phyloP scores from a whole-genome alignment of 2,113 vertebrate species.

The Pleuronectes platessa region DNA sequence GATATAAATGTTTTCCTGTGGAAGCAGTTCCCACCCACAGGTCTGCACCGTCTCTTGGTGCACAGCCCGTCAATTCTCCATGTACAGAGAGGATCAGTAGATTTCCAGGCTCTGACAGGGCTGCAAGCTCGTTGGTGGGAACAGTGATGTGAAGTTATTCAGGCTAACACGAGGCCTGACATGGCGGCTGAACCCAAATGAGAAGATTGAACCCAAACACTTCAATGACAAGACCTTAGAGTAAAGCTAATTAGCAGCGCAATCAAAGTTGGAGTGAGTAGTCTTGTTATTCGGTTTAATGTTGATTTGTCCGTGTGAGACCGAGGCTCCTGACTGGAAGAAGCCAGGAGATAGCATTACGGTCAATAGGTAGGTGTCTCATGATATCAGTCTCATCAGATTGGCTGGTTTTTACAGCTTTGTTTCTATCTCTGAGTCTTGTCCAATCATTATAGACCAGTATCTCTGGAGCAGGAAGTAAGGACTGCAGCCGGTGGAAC shows the following conservation, averaged over 20 bases:
- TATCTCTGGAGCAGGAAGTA: slow-evolving; percentile 81
- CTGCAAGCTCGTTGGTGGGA: slow-evolving; percentile 5
- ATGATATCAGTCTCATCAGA: slow-evolving; percentile 61
- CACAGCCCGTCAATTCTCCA: slow-evolving; percentile 51
- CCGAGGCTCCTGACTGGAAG: slow-evolving; percentile 38
- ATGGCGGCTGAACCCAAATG: slow-evolving; percentile 5
- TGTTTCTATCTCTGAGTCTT: slow-evolving; percentile 61
- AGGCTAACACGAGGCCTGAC: slow-evolving; percentile 1
- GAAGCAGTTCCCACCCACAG: slow-evolving; percentile 30
- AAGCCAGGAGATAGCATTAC: slow-evolving; percentile 15
- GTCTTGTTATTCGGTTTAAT: slow-evolving; percentile 28
- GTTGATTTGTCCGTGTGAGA: slow-evolving; percentile 34
- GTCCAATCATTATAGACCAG: slow-evolving; percentile 79
- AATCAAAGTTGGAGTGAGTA: slow-evolving; percentile 33
- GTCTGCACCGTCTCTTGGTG: slow-evolving; percentile 7
- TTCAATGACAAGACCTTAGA: slow-evolving; percentile 55
- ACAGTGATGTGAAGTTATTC: background rate
- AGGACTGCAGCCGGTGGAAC: slow-evolving; percentile 70
- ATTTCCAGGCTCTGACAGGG: slow-evolving; percentile 28
- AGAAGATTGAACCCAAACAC: slow-evolving; percentile 28
- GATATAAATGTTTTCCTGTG: slow-evolving; percentile 24
- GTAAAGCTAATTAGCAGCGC: slow-evolving; percentile 51
- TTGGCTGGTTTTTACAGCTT: slow-evolving; percentile 64
- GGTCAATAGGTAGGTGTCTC: slow-evolving; percentile 61
- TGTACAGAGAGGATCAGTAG: slow-evolving; percentile 50